phyloP scores from a whole-genome alignment of 30 jellyfish, hydroid and myxozoan genomes.

The Chironex yamaguchii region DNA sequence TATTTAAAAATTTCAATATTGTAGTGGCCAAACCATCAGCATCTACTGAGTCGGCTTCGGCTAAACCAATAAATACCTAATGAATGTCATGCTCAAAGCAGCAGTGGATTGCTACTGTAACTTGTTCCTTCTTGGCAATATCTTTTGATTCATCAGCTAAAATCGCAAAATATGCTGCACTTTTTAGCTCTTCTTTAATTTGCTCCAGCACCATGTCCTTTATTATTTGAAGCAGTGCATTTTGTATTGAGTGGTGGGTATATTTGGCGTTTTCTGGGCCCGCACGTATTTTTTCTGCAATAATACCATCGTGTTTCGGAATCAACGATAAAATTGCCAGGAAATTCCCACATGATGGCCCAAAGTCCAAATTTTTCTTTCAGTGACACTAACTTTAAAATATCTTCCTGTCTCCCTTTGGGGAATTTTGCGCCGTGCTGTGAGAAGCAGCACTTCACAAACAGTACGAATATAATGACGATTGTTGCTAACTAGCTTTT shows the following conservation, averaged over 20 bases:
- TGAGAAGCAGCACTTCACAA: slow-evolving; percentile 53
- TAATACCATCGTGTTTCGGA: slow-evolving; percentile 39
- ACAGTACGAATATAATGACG: slow-evolving; percentile 35
- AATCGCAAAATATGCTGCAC: slow-evolving; percentile 12
- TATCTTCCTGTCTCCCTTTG: slow-evolving; percentile 62
- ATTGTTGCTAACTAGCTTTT: slow-evolving; percentile 27
- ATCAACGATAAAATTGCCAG: slow-evolving; percentile 43
- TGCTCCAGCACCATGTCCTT: slow-evolving; percentile 57
- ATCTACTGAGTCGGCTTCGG: slow-evolving; percentile 52
- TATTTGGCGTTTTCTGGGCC: slow-evolving; percentile 58
- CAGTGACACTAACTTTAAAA: not conserved
- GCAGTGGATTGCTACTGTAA: slow-evolving; percentile 60
- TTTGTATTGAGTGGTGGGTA: slow-evolving; percentile 47
- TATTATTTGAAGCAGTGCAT: slow-evolving; percentile 19
- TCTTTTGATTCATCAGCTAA: slow-evolving; percentile 69
- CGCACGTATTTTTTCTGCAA: slow-evolving; percentile 11
- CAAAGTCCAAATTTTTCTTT: slow-evolving; percentile 3
- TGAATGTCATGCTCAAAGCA: slow-evolving; percentile 37
- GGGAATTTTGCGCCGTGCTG: slow-evolving; percentile 60
- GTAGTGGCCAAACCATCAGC: slow-evolving; percentile 55
- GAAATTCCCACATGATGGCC: slow-evolving; percentile 61
- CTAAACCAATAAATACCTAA: slow-evolving; percentile 31
- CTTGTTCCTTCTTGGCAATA: slow-evolving; percentile 47
- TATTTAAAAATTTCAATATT: slow-evolving; percentile 19
- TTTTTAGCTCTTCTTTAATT: slow-evolving; percentile 12